phyloP scores from a whole-genome alignment of 1,140 invertebrate genomes.

The Laupala kohalensis region DNA sequence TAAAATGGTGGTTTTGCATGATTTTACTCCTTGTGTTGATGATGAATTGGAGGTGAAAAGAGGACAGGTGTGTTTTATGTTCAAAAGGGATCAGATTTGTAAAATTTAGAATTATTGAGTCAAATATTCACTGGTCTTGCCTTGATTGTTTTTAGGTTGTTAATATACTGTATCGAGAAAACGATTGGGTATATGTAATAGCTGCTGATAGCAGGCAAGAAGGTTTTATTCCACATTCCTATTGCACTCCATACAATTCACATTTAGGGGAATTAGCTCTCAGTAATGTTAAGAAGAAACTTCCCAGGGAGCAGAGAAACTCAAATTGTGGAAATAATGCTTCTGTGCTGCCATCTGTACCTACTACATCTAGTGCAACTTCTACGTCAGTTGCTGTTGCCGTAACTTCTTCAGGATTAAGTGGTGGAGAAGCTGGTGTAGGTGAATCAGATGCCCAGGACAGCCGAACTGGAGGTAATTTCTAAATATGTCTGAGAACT shows the following conservation, averaged over 20 bases:
- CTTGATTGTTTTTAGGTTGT: conserved; percentile 48
- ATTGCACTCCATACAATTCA: conserved; percentile 74
- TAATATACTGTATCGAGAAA: conserved; percentile 84
- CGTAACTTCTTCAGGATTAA: not conserved
- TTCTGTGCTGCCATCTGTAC: not conserved
- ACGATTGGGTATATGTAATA: conserved; percentile 94
- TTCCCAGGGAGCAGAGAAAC: conserved; percentile 45
- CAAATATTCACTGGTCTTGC: conserved; percentile 6
- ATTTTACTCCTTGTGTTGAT: conserved; percentile 88
- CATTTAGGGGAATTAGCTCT: conserved; percentile 59
- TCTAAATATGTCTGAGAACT: not conserved
- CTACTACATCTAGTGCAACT: not conserved
- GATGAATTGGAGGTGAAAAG: conserved; percentile 76
- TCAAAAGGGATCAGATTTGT: not conserved
- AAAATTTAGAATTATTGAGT: not conserved
- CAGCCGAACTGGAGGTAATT: conserved; percentile 17
- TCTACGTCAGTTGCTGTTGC: not conserved
- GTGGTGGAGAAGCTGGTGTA: conserved; percentile 9
- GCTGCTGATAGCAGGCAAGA: conserved; percentile 74
- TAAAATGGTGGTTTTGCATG: conserved; percentile 89
- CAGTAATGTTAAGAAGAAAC: conserved; percentile 66
- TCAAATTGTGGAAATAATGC: not conserved
- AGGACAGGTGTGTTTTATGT: conserved; percentile 37
- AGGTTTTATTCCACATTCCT: conserved; percentile 89
- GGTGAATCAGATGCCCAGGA: conserved; percentile 15